These are phyloP conservation scores for Tenebrosternarchus preto DNA, from an alignment of 2,113 vertebrate genomes.

Conservation along the genomic window DNA sequence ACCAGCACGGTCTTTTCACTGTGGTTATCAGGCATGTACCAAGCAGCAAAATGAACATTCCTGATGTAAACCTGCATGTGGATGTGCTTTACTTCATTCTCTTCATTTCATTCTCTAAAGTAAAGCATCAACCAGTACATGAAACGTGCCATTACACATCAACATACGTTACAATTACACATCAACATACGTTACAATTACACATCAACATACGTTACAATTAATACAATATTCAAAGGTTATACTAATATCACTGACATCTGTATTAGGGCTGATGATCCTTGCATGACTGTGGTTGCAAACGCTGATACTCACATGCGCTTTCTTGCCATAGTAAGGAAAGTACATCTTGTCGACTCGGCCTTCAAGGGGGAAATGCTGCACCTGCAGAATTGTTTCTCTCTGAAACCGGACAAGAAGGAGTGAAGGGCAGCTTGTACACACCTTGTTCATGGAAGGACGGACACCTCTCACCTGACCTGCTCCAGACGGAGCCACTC, in stretches of 20 bases:
- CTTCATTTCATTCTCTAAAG: too few relatives aligned
- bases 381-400: conserved; percentile 68
- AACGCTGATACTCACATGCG: conserved; percentile 82
- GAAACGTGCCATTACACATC: too few relatives aligned
- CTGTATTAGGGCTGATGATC: background rate
- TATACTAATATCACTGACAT: background rate
- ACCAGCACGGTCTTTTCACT: too few relatives aligned
- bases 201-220: too few relatives aligned
- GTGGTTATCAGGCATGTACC: too few relatives aligned
- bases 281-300: background rate
- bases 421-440: conserved; percentile 7
- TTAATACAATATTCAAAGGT: background rate
- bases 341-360: conserved; percentile 88
- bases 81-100: background rate
- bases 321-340: conserved; percentile 90
- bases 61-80: background rate
- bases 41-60: too few relatives aligned
- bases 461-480: conserved; percentile 23
- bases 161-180: too few relatives aligned
- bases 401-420: conserved; percentile 67
- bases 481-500: too few relatives aligned
- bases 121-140: too few relatives aligned
- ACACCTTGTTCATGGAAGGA: background rate
- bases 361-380: conserved; percentile 78
- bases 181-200: too few relatives aligned